Evolutionary conservation across 2,113 vertebrate species (phyloP).

Genomic region (Hymenochirus boettgeri): DNA sequence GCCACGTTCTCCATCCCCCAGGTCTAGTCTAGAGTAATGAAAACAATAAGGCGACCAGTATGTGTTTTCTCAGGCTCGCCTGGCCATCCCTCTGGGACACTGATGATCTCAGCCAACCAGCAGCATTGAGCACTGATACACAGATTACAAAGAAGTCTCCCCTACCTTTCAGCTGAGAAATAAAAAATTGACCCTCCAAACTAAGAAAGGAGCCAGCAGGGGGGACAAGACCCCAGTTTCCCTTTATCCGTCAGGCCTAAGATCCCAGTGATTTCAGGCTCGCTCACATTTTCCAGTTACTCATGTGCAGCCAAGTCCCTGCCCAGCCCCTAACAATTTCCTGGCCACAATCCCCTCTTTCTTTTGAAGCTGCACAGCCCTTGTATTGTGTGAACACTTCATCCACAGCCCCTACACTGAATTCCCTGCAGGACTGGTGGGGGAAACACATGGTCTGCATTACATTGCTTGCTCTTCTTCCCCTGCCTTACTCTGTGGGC

Average conservation of each 20-base stretch:
- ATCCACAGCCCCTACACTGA: slow-evolving; percentile 52
- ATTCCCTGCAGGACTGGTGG: slow-evolving; percentile 74
- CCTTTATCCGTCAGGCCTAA: slow-evolving; percentile 57
- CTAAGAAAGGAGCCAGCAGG: slow-evolving; percentile 45
- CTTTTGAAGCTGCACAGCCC: slow-evolving; percentile 67
- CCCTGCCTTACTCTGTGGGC: slow-evolving; percentile 31
- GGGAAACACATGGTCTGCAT: slow-evolving; percentile 75
- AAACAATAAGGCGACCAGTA: too few relatives aligned
- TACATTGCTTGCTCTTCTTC: slow-evolving; percentile 52
- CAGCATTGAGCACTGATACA: too few relatives aligned
- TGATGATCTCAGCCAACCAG: too few relatives aligned
- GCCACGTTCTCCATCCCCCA: too few relatives aligned
- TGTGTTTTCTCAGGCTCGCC: too few relatives aligned
- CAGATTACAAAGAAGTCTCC: too few relatives aligned
- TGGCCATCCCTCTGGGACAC: too few relatives aligned
- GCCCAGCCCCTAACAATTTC: slow-evolving; percentile 84
- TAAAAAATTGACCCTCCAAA: slow-evolving; percentile 2
- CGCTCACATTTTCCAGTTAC: slow-evolving; percentile 86
- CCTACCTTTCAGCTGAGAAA: slow-evolving; percentile 50
- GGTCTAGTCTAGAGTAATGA: too few relatives aligned
- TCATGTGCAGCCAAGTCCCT: slow-evolving; percentile 78
- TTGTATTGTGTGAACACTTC: slow-evolving; percentile 61
- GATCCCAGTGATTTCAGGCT: slow-evolving; percentile 60
- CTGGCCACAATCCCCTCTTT: slow-evolving; percentile 71
- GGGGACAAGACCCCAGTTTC: slow-evolving; percentile 41